Conservation (phyloP, 2,797 vertebrate species). For the Ataeniobius toweri region DNA sequence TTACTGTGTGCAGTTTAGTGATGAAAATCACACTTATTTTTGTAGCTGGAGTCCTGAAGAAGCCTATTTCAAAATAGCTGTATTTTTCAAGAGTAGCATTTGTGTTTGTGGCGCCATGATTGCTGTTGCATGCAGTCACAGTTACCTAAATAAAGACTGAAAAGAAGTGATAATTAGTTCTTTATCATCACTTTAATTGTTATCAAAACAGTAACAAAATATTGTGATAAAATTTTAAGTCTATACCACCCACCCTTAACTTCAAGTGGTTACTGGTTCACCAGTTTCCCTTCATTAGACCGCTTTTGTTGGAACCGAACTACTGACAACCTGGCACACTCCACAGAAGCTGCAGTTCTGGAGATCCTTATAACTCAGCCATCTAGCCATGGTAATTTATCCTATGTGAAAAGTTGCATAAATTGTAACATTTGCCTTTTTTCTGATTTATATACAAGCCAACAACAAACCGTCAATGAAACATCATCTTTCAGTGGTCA, state of each 20-base stretch:
- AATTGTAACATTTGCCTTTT: not conserved
- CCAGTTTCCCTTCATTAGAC: not conserved
- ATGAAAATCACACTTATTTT: too few species aligned
- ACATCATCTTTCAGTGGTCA: not conserved
- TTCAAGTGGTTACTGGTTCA: not conserved
- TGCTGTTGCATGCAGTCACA: too few species aligned
- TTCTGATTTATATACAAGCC: not conserved
- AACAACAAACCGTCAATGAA: not conserved
- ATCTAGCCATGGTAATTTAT: not conserved
- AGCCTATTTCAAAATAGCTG: too few species aligned
- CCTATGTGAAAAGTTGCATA: not conserved
- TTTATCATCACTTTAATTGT: too few species aligned
- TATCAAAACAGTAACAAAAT: too few species aligned
- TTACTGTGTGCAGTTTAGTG: too few species aligned
- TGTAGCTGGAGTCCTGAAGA: too few species aligned
- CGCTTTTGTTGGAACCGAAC: not conserved
- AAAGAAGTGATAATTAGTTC: too few species aligned
- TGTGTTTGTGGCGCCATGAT: too few species aligned
- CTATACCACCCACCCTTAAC: not conserved
- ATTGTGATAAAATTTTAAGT: too few species aligned
- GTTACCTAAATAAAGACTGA: too few species aligned
- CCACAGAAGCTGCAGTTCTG: not conserved
- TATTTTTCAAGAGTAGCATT: too few species aligned
- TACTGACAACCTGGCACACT: not conserved
- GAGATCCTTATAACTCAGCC: not conserved